Conservation (phyloP, 2,797 vertebrate species). For the Myiotriccus ornatus region DNA sequence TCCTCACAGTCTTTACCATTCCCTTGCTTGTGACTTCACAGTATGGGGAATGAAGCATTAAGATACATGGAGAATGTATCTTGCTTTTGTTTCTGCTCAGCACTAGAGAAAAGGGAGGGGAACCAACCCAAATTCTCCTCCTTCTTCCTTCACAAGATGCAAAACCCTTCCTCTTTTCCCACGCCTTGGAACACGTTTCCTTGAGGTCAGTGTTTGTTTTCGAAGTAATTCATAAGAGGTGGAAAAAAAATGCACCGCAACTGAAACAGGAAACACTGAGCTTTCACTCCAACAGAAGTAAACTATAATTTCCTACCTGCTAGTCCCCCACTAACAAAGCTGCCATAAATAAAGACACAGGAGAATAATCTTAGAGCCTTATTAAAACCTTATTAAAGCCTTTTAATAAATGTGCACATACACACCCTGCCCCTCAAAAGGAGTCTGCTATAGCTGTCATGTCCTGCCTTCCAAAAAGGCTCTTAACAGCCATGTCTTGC, state of each 20-base stretch:
- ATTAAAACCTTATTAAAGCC: background rate
- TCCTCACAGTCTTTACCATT: background rate
- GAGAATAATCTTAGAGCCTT: background rate
- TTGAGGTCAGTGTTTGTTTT: conserved; percentile 30
- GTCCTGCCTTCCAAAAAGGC: background rate
- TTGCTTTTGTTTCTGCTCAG: background rate
- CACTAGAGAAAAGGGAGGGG: background rate
- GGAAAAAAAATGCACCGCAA: background rate
- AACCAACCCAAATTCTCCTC: background rate
- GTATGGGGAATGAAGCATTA: background rate
- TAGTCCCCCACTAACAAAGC: background rate
- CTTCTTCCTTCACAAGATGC: conserved; percentile 11
- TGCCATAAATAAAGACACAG: background rate
- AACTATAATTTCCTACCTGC: background rate
- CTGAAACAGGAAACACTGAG: conserved; percentile 9
- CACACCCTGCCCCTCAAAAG: rapidly evolving
- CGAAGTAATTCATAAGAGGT: background rate
- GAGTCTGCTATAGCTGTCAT: background rate
- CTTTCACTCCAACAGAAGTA: background rate
- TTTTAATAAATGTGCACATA: background rate
- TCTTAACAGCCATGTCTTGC: background rate
- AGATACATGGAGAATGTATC: background rate
- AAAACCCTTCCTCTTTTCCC: conserved; percentile 44
- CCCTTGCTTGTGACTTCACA: background rate
- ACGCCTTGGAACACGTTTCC: conserved; percentile 34